Evolutionary conservation across 2,797 vertebrate species (phyloP), one percentile per base, ranked within the genome.

Genomic region (Psittacula derbiana): DNA sequence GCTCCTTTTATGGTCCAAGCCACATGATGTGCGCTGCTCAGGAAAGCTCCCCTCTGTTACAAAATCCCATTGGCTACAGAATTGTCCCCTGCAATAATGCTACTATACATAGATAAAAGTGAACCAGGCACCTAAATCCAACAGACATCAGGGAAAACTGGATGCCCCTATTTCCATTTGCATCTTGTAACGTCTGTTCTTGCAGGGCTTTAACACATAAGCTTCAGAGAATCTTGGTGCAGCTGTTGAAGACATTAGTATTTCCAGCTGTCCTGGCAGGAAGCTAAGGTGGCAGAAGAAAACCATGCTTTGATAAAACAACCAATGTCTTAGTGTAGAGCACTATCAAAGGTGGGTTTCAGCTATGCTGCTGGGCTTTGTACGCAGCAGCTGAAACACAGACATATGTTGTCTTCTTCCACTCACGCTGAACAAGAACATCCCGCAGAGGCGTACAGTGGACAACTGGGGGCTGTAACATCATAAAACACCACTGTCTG

Each of bases 221-320:
- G 55, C 71, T 66, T 72, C 55, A 72, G 6, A 67, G 40, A 82
- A n/a, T 73, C 64, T 47, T 76, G 18, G 64, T 71, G 83, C 95
- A 96, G 94, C 94, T 97, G 92, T 86, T 95, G 46, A 90, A 73
- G 74, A 73, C 62, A 31, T 10, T 25, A 90, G 50, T 50, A 46
- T 44, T 90, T 85, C 76, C 94, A 97, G 92, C 90, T 95, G 95
- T 95, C 92, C 88, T 84, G 52, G 76, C 66, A 93, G 88, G 83
- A 96, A 92, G 70, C 80, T 0, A 1, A 90, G 62, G 90, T 81
- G 85, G 82, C 90, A 95, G 75, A 80, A 91, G 57, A 66, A 87
- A 90, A 80, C 5, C 1, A 9, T 40, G 47, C 78, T 86, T 86
- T 69, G 58, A 90, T 28, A 86, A 17, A 83, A 65, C 46, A 6